Percentiles rank a stretch among this genome's conserved stretches.
Conservation (phyloP, 37 sponge, comb jelly and placozoan genomes). For the Crambe crambe region DNA sequence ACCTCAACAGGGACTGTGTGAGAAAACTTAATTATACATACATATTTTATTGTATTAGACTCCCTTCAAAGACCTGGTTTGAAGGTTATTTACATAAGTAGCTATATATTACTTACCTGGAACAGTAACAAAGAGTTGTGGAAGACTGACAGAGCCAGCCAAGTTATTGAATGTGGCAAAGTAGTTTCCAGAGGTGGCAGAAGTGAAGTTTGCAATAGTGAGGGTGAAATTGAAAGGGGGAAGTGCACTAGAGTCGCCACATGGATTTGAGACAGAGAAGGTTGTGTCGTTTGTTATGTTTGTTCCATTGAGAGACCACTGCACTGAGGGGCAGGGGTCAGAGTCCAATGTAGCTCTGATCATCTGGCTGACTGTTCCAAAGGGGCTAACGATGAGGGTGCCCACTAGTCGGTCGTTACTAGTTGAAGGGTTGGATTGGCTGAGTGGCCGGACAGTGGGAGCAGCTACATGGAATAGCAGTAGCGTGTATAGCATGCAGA, state of each 20-base stretch:
- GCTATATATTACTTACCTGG: conserved; percentile 12
- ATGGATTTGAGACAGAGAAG: not conserved
- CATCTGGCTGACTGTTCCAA: too few species aligned
- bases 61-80: too few species aligned
- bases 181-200: conserved; percentile 14
- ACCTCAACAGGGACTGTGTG: not conserved
- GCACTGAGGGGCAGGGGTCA: conserved; percentile 41
- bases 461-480: too few species aligned
- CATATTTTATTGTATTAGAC: too few species aligned
- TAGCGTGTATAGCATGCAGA: too few species aligned
- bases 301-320: conserved; percentile 11
- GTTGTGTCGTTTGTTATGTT: not conserved
- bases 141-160: not conserved
- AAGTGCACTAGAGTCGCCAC: not conserved
- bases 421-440: too few species aligned
- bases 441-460: too few species aligned
- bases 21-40: too few species aligned
- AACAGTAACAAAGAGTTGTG: conserved; percentile 8
- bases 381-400: too few species aligned
- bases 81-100: not conserved
- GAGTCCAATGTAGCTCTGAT: conserved; percentile 26
- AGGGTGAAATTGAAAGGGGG: conserved; percentile 23
- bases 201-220: conserved; percentile 5
- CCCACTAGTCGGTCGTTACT: too few species aligned
- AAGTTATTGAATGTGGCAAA: conserved; percentile 10